These are phyloP conservation scores for Stegodyphus mimosarum DNA, from an alignment of 1,140 invertebrate genomes.

Conservation along the genomic window DNA sequence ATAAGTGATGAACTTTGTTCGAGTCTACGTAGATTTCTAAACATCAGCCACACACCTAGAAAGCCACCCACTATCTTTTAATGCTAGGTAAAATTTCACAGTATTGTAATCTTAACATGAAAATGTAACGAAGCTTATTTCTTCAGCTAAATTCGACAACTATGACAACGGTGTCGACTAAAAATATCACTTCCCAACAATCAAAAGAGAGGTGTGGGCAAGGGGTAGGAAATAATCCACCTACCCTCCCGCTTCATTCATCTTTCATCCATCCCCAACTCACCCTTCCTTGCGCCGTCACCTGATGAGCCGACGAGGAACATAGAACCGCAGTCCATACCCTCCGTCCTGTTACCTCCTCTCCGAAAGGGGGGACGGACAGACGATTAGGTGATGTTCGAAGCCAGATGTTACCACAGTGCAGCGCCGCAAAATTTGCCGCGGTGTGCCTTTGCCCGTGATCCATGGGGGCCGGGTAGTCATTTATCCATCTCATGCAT, in stretches of 20 bases:
- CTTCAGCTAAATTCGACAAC: not conserved
- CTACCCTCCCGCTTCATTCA: not conserved
- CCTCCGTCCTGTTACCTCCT: not conserved
- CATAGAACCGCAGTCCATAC: slow-evolving; percentile 27
- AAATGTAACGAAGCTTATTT: not conserved
- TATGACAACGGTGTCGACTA: not conserved
- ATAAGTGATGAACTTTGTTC: too few species aligned
- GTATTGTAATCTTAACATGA: too few species aligned
- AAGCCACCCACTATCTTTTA: too few species aligned
- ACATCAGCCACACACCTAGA: too few species aligned
- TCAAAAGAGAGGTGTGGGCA: not conserved
- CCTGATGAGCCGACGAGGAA: slow-evolving; percentile 36
- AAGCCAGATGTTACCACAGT: slow-evolving; percentile 52
- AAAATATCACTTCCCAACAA: not conserved
- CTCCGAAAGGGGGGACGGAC: slow-evolving; percentile 6
- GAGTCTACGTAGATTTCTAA: too few species aligned
- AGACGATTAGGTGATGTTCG: slow-evolving; percentile 57
- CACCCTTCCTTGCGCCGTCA: slow-evolving; percentile 7
- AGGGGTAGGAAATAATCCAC: not conserved
- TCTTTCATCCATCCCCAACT: slow-evolving; percentile 15
- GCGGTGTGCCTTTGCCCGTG: slow-evolving; percentile 12
- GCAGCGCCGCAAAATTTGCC: slow-evolving; percentile 45
- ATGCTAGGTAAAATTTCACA: too few species aligned
- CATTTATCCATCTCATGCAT: slow-evolving; percentile 16
- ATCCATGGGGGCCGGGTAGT: slow-evolving; percentile 21